phyloP scores from a whole-genome alignment of 92 coral and sea anemone genomes.

The Plumapathes pennacea region DNA sequence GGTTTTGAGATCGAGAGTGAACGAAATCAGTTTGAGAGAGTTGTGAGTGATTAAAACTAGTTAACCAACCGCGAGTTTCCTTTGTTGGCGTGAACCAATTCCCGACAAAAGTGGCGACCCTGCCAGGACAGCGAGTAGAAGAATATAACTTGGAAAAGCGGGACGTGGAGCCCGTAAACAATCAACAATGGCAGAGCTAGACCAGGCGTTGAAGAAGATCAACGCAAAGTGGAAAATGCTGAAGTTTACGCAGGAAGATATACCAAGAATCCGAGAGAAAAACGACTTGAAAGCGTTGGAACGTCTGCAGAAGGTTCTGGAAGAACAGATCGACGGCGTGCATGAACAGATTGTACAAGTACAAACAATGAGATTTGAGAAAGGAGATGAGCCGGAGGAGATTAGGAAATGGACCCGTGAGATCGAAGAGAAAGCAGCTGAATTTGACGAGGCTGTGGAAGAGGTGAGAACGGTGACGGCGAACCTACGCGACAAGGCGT shows the following conservation, averaged over 20 bases:
- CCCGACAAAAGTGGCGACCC: too few relatives aligned
- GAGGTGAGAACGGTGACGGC: slow-evolving; percentile 11
- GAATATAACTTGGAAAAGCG: too few relatives aligned
- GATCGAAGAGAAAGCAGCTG: slow-evolving; percentile 15
- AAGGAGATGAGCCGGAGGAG: slow-evolving; percentile 7
- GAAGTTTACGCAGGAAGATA: slow-evolving; percentile 10
- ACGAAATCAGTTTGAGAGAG: too few relatives aligned
- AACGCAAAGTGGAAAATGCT: too few relatives aligned
- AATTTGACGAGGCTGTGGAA: slow-evolving; percentile 13
- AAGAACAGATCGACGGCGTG: slow-evolving; percentile 5
- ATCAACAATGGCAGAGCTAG: too few relatives aligned
- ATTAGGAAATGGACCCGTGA: slow-evolving; percentile 18
- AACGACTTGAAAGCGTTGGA: slow-evolving; percentile 5
- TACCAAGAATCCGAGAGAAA: slow-evolving; percentile 8
- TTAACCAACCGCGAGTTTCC: too few relatives aligned
- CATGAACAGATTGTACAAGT: slow-evolving; percentile 12
- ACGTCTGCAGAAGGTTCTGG: slow-evolving; percentile 7
- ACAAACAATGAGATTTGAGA: slow-evolving; percentile 18
- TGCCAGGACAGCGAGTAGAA: too few relatives aligned
- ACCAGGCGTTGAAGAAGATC: too few relatives aligned
- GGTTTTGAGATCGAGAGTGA: too few relatives aligned
- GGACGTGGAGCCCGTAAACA: too few relatives aligned
- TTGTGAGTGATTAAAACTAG: too few relatives aligned
- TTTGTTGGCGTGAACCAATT: too few relatives aligned
- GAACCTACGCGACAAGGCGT: slow-evolving; percentile 1